phyloP scores from a whole-genome alignment of 1,140 invertebrate species.

The Drosophila ambigua region DNA sequence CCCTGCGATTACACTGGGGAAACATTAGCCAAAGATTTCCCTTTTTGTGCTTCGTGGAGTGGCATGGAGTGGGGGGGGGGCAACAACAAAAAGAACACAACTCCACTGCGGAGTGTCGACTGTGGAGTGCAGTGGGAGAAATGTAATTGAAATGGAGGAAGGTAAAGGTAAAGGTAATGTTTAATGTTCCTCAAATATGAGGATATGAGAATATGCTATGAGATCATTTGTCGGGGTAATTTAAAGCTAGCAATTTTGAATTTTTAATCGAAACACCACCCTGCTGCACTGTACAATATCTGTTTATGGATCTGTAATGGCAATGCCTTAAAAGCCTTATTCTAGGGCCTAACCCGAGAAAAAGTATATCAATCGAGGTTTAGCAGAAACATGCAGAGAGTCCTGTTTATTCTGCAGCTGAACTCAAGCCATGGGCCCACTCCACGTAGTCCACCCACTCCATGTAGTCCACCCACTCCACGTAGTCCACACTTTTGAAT shows the following conservation, averaged over 20 bases:
- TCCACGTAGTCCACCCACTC: not conserved
- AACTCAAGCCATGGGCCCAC: no score
- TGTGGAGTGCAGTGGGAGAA: constrained; percentile 4
- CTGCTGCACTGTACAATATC: no score
- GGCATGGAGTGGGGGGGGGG: not conserved
- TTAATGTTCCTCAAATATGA: no score
- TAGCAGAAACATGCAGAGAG: no score
- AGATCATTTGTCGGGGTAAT: constrained; percentile 20
- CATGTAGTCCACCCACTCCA: not conserved
- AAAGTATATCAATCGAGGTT: no score
- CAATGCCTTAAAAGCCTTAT: no score
- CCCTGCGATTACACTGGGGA: constrained; percentile 62
- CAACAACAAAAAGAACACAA: not conserved
- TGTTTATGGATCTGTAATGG: no score
- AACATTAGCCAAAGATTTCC: constrained; percentile 52
- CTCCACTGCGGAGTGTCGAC: constrained; percentile 14
- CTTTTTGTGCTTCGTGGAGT: not conserved
- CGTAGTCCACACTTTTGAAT: not conserved
- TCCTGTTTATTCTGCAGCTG: no score
- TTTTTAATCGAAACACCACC: no score
- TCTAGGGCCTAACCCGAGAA: no score
- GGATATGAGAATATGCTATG: constrained; percentile 35
- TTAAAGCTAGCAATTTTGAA: no score
- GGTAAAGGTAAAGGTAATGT: constrained; percentile 3
- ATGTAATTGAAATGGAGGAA: constrained; percentile 41